Conservation (phyloP, 2,113 vertebrate genomes). For the Pangasianodon hypophthalmus region DNA sequence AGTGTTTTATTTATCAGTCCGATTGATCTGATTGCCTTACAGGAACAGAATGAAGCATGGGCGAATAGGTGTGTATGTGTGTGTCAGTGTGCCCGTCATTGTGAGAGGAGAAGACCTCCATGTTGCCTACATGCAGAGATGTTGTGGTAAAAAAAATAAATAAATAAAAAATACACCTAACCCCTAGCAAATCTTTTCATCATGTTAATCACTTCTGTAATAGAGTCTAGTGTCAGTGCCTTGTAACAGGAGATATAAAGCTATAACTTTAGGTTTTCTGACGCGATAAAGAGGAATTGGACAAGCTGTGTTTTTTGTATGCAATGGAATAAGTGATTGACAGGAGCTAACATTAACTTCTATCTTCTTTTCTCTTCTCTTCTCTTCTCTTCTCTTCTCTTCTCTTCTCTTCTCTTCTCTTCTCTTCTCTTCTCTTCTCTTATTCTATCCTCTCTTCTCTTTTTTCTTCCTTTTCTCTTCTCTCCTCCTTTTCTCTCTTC, state of each 20-base stretch:
- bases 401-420: background rate
- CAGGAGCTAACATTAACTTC: background rate
- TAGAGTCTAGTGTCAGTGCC: background rate
- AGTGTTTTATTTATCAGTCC: conserved; percentile 78
- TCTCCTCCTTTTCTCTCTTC: background rate
- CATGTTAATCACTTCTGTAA: too few species aligned
- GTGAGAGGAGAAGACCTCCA: background rate
- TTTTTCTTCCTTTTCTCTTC: background rate
- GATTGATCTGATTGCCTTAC: conserved; percentile 77
- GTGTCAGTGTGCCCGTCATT: background rate
- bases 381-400: background rate
- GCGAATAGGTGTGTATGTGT: background rate
- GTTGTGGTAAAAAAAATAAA: background rate
- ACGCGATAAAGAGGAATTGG: background rate
- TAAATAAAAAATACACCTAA: background rate
- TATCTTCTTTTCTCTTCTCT: background rate
- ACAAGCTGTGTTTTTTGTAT: background rate
- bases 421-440: background rate
- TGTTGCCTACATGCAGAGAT: background rate
- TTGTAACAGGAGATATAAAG: background rate
- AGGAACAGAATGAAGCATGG: conserved; percentile 15
- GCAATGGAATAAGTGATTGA: background rate
- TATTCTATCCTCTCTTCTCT: background rate
- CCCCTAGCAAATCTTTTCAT: background rate
- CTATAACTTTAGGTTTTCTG: background rate